Percentiles rank a stretch among this genome's conserved stretches.
Evolutionary conservation across 2,888 invertebrate species (phyloP).

Genomic region (Euzetes globulus): DNA sequence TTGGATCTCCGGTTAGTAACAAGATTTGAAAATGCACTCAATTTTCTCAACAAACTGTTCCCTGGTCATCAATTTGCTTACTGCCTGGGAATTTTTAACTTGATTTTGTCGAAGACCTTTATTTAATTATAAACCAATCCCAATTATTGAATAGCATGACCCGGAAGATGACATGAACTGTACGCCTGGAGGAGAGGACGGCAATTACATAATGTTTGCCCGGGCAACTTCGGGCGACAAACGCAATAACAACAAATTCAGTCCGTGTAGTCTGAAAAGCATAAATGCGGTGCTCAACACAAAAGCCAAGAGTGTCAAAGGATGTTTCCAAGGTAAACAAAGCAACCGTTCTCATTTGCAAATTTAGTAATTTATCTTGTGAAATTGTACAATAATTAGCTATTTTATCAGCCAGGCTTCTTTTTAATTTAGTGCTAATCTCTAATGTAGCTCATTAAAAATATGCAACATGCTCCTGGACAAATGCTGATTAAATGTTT

Average conservation of each 20-base stretch:
- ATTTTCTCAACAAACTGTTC: too few species aligned
- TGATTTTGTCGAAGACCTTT: too few species aligned
- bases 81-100: too few species aligned
- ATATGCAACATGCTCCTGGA: too few species aligned
- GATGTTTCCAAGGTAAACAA: conserved; percentile 89
- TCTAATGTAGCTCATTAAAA: too few species aligned
- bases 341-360: too few species aligned
- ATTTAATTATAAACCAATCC: conserved; percentile 27
- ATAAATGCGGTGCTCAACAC: conserved; percentile 86
- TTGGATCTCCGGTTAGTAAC: conserved; percentile 83
- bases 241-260: conserved; percentile 95
- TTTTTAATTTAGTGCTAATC: too few species aligned
- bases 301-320: conserved; percentile 78
- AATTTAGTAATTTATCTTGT: too few species aligned
- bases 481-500: too few species aligned
- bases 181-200: conserved; percentile 89
- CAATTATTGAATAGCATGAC: conserved; percentile 74
- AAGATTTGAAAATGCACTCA: background rate
- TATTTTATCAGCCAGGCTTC: too few species aligned
- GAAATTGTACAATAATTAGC: too few species aligned
- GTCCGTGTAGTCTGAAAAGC: conserved; percentile 81
- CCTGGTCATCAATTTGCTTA: too few species aligned
- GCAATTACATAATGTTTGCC: conserved; percentile 99
- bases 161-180: conserved; percentile 66
- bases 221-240: conserved; percentile 96